Conservation (phyloP, 2,888 invertebrate species). For the Linnaemya tessellans region DNA sequence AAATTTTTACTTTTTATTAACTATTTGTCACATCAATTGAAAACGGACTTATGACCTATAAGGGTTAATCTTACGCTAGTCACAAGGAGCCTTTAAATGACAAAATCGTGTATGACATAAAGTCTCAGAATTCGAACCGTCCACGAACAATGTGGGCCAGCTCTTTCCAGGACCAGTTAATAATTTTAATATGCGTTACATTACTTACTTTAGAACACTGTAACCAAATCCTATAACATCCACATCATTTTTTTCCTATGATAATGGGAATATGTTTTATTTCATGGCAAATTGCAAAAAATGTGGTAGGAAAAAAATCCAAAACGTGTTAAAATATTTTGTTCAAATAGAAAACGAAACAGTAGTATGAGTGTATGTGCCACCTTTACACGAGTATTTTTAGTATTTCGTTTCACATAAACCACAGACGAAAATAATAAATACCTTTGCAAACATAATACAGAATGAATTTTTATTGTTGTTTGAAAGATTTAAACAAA, state of each 20-base stretch:
- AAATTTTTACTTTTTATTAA: too few relatives aligned
- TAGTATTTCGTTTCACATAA: constrained; percentile 43
- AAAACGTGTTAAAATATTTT: constrained; percentile 70
- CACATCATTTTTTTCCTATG: constrained; percentile 34
- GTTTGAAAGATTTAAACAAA: constrained; percentile 62
- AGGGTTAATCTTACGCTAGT: too few relatives aligned
- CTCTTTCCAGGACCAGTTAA: too few relatives aligned
- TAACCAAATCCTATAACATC: constrained; percentile 1
- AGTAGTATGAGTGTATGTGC: constrained; percentile 37
- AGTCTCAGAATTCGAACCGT: too few relatives aligned
- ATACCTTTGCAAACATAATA: constrained; percentile 68
- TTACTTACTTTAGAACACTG: neutral
- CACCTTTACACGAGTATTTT: constrained; percentile 15
- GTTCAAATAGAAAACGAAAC: constrained; percentile 57
- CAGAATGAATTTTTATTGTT: constrained; percentile 70
- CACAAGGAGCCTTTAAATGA: too few relatives aligned
- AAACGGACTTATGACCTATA: too few relatives aligned
- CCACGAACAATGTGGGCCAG: too few relatives aligned
- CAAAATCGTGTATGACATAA: too few relatives aligned
- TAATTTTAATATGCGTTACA: neutral
- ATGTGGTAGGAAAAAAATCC: neutral
- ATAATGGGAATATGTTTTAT: constrained; percentile 40
- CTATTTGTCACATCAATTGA: too few relatives aligned
- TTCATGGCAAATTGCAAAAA: constrained; percentile 47
- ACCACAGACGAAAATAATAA: constrained; percentile 70